Percentiles rank a stretch among this genome's conserved stretches.
phyloP scores from a whole-genome alignment of 2,113 vertebrate species.

The Hypomesus transpacificus region DNA sequence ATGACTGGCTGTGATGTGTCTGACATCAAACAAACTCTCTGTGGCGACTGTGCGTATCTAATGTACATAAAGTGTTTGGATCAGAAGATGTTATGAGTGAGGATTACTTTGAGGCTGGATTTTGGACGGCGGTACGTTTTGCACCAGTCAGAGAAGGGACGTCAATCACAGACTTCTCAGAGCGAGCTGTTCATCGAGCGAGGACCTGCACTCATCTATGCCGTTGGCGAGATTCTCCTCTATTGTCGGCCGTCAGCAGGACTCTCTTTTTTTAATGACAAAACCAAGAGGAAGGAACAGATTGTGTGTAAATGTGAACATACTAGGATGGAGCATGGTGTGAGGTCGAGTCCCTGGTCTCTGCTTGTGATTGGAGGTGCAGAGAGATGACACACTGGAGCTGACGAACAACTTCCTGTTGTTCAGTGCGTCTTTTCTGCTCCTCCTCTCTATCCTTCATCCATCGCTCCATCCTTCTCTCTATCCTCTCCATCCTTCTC shows the following conservation, averaged over 20 bases:
- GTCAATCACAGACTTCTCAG: too few species aligned
- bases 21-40: constrained; percentile 22
- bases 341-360: too few species aligned
- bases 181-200: too few species aligned
- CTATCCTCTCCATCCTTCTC: constrained; percentile 42
- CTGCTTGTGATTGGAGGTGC: neutral
- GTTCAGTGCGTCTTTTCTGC: too few species aligned
- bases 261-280: neutral
- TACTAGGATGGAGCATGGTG: too few species aligned
- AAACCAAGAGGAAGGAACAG: neutral
- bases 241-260: too few species aligned
- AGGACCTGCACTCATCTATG: too few species aligned
- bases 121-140: constrained; percentile 63
- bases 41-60: neutral
- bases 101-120: constrained; percentile 22
- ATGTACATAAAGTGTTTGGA: neutral
- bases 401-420: too few species aligned
- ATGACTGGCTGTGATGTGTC: constrained; percentile 27
- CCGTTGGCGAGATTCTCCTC: too few species aligned
- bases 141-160: constrained; percentile 6
- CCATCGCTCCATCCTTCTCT: neutral
- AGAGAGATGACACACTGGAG: neutral
- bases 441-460: neutral
- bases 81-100: neutral
- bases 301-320: neutral